Conservation (phyloP, 2,113 vertebrate genomes). For the Echinops telfairi region DNA sequence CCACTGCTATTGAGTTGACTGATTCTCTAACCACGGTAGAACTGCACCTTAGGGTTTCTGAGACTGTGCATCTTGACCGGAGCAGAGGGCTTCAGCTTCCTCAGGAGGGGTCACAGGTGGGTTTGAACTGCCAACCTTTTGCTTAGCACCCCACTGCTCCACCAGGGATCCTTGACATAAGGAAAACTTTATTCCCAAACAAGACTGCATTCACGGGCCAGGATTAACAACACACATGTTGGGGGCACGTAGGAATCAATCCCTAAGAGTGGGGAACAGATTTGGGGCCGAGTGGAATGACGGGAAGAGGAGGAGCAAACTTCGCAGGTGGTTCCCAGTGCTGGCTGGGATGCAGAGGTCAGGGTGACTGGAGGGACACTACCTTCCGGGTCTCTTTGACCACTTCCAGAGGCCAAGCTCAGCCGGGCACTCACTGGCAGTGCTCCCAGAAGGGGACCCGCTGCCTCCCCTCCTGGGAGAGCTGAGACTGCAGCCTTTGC, state of each 20-base stretch:
- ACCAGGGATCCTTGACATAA: too few species aligned
- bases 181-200: not conserved
- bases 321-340: accelerated
- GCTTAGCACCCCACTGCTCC: too few species aligned
- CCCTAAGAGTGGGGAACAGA: not conserved
- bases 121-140: too few species aligned
- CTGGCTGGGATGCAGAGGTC: not conserved
- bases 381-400: accelerated
- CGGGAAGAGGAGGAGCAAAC: accelerated
- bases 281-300: accelerated
- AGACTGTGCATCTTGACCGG: too few species aligned
- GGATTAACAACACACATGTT: not conserved
- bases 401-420: accelerated
- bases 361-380: accelerated
- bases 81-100: too few species aligned
- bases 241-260: accelerated
- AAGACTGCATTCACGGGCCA: not conserved
- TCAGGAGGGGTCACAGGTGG: too few species aligned
- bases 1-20: too few species aligned
- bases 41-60: too few species aligned
- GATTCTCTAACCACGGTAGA: too few species aligned
- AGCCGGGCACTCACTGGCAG: accelerated
- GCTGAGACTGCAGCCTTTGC: accelerated
- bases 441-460: too few species aligned
- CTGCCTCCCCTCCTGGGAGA: accelerated